Percentiles rank a stretch among this genome's conserved stretches.
Evolutionary conservation across 2,888 invertebrate species (phyloP).

Genomic region (Scelioninae gen. 1): DNA sequence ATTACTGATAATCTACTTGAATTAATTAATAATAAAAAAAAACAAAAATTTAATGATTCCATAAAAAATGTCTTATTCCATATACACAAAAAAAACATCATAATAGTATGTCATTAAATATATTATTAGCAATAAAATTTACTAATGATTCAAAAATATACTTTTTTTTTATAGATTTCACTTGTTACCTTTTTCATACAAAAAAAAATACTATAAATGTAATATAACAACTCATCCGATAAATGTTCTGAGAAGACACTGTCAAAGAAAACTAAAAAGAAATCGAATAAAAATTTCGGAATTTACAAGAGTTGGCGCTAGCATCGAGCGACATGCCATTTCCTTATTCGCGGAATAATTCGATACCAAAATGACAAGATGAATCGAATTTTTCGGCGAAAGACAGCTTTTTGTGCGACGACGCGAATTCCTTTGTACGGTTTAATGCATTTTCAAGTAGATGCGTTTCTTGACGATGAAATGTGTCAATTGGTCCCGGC

Average conservation of each 20-base stretch:
- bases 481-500: conserved; percentile 50
- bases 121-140: too few species aligned
- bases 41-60: too few species aligned
- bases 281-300: background rate
- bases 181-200: background rate
- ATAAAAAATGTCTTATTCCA: too few species aligned
- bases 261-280: background rate
- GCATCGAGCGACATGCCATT: conserved; percentile 35
- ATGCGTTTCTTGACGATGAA: conserved; percentile 17
- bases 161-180: too few species aligned
- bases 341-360: conserved; percentile 57
- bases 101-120: too few species aligned
- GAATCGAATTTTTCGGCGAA: conserved; percentile 46
- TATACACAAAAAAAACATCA: too few species aligned
- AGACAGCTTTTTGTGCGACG: conserved; percentile 35
- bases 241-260: background rate
- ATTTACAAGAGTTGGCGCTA: conserved; percentile 20
- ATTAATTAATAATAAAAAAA: too few species aligned
- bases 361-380: conserved; percentile 46
- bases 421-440: conserved; percentile 43
- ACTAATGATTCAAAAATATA: too few species aligned
- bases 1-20: too few species aligned
- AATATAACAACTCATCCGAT: background rate
- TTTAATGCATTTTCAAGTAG: conserved; percentile 56
- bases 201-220: background rate